Conservation (phyloP, 2,797 vertebrate genomes). For the Dendrocincla fuliginosa region DNA sequence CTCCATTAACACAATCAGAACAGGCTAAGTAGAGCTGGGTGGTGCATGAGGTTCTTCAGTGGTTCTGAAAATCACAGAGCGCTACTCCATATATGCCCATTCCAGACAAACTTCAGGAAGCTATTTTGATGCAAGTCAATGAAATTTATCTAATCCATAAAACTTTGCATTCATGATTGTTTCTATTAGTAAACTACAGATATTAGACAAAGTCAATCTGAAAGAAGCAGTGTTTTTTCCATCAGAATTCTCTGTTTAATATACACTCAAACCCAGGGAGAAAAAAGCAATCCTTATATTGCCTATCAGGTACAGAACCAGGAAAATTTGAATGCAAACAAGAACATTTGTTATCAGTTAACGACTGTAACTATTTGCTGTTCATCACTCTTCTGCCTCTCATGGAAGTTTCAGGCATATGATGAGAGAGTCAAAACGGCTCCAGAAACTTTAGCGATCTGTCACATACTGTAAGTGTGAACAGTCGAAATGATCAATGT, state of each 20-base stretch:
- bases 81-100: not conserved
- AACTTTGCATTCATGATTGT: not conserved
- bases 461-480: slow-evolving; percentile 7
- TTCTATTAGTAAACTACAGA: not conserved
- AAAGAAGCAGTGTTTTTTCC: not conserved
- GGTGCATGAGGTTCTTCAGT: not conserved
- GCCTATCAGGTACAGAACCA: not conserved
- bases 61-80: not conserved
- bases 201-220: not conserved
- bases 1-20: not conserved
- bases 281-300: not conserved
- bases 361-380: slow-evolving; percentile 1
- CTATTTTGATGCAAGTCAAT: not conserved
- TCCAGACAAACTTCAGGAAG: not conserved
- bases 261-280: not conserved
- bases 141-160: not conserved
- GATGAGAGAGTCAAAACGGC: not conserved
- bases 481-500: slow-evolving; percentile 26
- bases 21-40: not conserved
- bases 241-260: not conserved
- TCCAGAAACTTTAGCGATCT: slow-evolving; percentile 31
- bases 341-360: slow-evolving; percentile 2
- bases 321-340: not conserved
- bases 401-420: slow-evolving; percentile 7
- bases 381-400: slow-evolving; percentile 1